Conservation (phyloP, 2,113 vertebrate genomes). For the Cryptomyrus ogoouensis region DNA sequence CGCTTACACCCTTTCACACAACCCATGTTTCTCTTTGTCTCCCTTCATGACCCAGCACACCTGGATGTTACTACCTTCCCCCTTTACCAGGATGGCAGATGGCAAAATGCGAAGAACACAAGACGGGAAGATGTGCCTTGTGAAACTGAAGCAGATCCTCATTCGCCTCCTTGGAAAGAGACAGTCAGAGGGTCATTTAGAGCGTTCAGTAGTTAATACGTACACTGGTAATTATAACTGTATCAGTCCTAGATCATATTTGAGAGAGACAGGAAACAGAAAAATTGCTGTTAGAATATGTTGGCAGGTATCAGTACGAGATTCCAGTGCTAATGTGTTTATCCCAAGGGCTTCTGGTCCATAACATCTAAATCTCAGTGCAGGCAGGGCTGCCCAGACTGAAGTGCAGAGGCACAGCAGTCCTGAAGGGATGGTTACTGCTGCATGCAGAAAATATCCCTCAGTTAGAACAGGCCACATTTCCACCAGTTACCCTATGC, state of each 20-base stretch:
- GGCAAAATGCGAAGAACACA: constrained; percentile 45
- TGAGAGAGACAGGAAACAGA: neutral
- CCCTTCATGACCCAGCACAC: neutral
- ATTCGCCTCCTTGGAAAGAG: constrained; percentile 45
- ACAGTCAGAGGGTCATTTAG: neutral
- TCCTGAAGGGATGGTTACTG: neutral
- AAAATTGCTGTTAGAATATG: neutral
- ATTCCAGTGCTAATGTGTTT: constrained; percentile 43
- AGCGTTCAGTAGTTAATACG: neutral
- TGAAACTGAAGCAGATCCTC: constrained; percentile 33
- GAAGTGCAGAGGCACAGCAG: constrained; percentile 21
- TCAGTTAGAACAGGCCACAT: neutral
- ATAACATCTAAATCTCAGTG: constrained; percentile 45
- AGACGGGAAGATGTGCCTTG: constrained; percentile 36
- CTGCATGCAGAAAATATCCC: neutral
- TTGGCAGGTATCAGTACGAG: neutral
- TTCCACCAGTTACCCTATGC: neutral
- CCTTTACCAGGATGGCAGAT: constrained; percentile 29
- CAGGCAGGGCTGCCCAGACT: constrained; percentile 45
- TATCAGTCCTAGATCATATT: neutral
- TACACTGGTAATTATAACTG: neutral
- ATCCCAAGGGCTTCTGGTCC: constrained; percentile 47
- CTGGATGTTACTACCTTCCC: neutral
- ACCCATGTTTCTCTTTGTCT: neutral
- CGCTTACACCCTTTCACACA: neutral